Evolutionary conservation across 2,113 vertebrate genomes (phyloP), one percentile per base, ranked within the genome.

Genomic region (Phodopus roborovskii): DNA sequence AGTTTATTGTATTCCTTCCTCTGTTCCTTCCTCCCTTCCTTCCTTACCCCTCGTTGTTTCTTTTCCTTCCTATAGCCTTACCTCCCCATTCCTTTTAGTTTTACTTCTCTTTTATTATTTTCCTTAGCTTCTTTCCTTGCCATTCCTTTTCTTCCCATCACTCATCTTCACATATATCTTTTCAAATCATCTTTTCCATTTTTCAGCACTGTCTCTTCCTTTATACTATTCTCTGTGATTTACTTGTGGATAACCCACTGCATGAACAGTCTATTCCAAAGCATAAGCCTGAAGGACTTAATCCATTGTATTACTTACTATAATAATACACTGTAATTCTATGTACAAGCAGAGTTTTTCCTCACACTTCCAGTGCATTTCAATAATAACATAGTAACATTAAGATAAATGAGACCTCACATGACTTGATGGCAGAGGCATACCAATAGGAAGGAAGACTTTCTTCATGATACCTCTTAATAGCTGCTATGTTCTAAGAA

Each of bases 401-500:
- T 45, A 48, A 92, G 50, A 15, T 42, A 30, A 94, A 56, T 66
- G 22, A 26, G n/a, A 16, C 39, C 3, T 11, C 53, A 12, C 12
- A 83, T 74, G 71, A 36, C 13, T 30, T 93, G 53, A 68, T 82
- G 58, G 33, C 48, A 53, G 19, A 96, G 7, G 5, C 24, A 68
- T 78, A 58, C 5, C 36, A 77, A 79, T 62, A 36, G 33, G 70
- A 70, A 50, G 74, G 48, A 22, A 87, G 12, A 3, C 91, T 90
- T 83, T 70, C 28, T 94, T 86, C 79, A 82, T 83, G 9, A 30
- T 45, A 91, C 28, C 62, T 16, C 56, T 58, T 91, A 81, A 45
- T 78, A 73, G 6, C 33, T 64, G 64, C 30, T 19, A 53, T 68
- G 10, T 10, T 83, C 86, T 74, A 78, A 48, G 45, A 22, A 90